These are phyloP conservation scores for Cephalopterus ornatus DNA, from an alignment of 2,113 vertebrate genomes.

Conservation along the genomic window DNA sequence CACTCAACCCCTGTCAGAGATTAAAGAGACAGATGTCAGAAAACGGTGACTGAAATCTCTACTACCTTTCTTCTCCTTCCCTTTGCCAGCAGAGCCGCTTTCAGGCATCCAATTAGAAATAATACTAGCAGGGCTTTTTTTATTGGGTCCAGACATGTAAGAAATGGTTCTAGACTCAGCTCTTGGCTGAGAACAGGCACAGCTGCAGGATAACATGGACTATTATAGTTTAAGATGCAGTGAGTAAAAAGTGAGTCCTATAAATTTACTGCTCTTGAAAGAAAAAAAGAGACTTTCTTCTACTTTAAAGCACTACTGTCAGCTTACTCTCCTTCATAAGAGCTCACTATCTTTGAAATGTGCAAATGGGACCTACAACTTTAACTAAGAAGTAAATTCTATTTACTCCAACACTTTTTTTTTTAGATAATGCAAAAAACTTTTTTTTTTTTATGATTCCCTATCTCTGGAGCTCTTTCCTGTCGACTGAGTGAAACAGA, in stretches of 20 bases:
- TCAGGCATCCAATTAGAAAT: not conserved
- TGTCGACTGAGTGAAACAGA: not conserved
- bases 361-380: not conserved
- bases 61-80: accelerated
- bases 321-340: not conserved
- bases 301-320: not conserved
- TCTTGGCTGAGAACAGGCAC: not conserved
- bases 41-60: not conserved
- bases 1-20: not conserved
- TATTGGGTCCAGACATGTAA: not conserved
- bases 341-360: not conserved
- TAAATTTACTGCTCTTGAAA: not conserved
- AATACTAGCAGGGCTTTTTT: not conserved
- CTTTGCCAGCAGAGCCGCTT: not conserved
- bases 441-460: not conserved
- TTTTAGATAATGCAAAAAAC: not conserved
- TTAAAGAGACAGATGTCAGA: not conserved
- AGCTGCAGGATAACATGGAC: not conserved
- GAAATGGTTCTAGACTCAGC: not conserved
- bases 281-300: not conserved
- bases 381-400: not conserved
- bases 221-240: not conserved
- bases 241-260: not conserved
- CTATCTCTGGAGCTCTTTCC: not conserved
- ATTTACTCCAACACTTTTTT: not conserved